phyloP scores from a whole-genome alignment of 1,140 invertebrate genomes.

The Lanistes nyassanus region DNA sequence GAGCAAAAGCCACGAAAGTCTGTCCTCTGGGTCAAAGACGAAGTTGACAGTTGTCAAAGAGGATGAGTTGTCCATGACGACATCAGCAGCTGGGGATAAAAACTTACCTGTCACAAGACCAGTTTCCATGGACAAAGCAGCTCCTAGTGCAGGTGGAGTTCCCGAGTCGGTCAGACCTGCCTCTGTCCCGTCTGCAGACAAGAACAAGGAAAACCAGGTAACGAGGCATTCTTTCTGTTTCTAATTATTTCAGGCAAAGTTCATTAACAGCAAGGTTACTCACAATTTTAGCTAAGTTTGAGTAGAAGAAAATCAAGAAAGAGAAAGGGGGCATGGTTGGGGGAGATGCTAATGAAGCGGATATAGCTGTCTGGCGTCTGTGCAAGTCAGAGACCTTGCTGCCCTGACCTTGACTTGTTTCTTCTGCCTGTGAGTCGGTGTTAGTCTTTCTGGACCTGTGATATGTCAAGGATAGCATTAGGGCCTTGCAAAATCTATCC shows the following conservation, averaged over 20 bases:
- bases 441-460: too few relatives aligned
- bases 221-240: not conserved
- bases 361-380: too few relatives aligned
- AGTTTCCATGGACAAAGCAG: not conserved
- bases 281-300: too few relatives aligned
- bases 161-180: constrained; percentile 34
- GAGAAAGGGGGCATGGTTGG: not conserved
- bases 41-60: constrained; percentile 13
- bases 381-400: too few relatives aligned
- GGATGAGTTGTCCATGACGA: not conserved
- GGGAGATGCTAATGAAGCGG: not conserved
- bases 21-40: constrained; percentile 54
- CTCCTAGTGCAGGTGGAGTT: not conserved
- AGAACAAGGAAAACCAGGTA: constrained; percentile 32
- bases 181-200: constrained; percentile 20
- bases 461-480: too few relatives aligned
- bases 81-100: not conserved
- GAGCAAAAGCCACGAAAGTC: constrained; percentile 66
- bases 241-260: not conserved
- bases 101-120: not conserved
- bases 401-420: too few relatives aligned
- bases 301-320: not conserved
- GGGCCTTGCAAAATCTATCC: too few relatives aligned
- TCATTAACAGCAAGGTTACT: too few relatives aligned
- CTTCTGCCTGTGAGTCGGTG: too few relatives aligned